Percentiles rank a stretch among this genome's conserved stretches.
Conservation (phyloP, 1,140 invertebrate species). For the Scylla paramamosain region DNA sequence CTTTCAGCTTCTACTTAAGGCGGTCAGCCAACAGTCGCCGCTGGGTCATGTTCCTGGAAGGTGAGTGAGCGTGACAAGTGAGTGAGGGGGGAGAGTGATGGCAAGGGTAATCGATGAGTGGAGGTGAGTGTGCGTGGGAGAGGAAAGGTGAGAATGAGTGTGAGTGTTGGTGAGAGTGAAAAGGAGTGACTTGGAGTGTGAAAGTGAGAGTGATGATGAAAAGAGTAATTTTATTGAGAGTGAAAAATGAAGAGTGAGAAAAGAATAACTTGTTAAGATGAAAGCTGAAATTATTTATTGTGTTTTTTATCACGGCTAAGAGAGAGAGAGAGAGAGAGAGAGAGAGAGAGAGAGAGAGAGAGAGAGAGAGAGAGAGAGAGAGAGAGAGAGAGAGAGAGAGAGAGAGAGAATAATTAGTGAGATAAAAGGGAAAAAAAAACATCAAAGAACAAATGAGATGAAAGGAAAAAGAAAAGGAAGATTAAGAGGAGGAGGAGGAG, state of each 20-base stretch:
- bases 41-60: constrained; percentile 56
- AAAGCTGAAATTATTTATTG: too few relatives aligned
- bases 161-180: background rate
- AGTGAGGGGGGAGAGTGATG: background rate
- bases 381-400: background rate
- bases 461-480: too few relatives aligned
- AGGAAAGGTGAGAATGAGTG: background rate
- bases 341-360: constrained; percentile 48
- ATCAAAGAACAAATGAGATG: too few relatives aligned
- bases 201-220: too few relatives aligned
- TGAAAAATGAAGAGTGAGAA: too few relatives aligned
- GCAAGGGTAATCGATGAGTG: background rate
- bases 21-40: constrained; percentile 40
- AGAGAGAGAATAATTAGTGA: too few relatives aligned
- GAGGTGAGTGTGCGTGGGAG: background rate
- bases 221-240: too few relatives aligned
- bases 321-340: constrained; percentile 48
- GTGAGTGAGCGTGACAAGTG: background rate
- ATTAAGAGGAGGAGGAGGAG: too few relatives aligned
- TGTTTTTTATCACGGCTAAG: too few relatives aligned
- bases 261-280: too few relatives aligned
- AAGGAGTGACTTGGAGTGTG: too few relatives aligned
- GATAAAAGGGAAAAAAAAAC: too few relatives aligned
- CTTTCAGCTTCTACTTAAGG: constrained; percentile 51
- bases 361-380: background rate